phyloP scores from a whole-genome alignment of 2,888 invertebrate species.

The Dynastes maya region DNA sequence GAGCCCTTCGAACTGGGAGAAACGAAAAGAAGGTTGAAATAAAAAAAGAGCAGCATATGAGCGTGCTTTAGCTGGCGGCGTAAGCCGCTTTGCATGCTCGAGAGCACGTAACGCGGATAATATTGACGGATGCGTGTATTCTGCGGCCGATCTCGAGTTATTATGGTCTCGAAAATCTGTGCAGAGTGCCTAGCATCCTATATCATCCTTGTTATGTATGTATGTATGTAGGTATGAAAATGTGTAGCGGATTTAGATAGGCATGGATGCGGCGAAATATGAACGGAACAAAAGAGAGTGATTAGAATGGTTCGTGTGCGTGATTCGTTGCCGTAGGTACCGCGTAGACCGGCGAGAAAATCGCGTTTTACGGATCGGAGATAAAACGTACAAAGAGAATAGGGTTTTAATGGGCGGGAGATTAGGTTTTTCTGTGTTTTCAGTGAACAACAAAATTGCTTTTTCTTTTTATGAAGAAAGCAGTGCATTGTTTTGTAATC shows the following conservation, averaged over 20 bases:
- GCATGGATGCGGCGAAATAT: neutral
- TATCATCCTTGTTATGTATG: too few species aligned
- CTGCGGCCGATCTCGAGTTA: neutral
- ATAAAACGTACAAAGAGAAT: too few species aligned
- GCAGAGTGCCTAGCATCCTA: neutral
- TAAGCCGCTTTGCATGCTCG: constrained; percentile 29
- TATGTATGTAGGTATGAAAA: neutral
- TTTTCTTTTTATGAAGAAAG: too few species aligned
- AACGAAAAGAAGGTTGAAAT: neutral
- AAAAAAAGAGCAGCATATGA: neutral
- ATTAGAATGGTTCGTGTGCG: neutral
- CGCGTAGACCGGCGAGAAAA: neutral
- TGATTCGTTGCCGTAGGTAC: neutral
- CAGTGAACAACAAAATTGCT: too few species aligned
- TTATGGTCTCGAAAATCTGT: neutral
- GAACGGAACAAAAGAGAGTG: constrained; percentile 1
- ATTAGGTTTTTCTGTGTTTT: too few species aligned
- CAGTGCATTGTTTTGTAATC: too few species aligned
- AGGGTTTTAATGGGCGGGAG: too few species aligned
- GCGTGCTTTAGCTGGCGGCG: neutral
- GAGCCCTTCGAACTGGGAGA: neutral
- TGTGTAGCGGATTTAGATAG: neutral
- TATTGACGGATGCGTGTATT: constrained; percentile 22
- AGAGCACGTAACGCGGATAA: constrained; percentile 24
- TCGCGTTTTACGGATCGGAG: neutral